phyloP scores from a whole-genome alignment of 2,113 vertebrate genomes.

The Microcebus ravelobensis region DNA sequence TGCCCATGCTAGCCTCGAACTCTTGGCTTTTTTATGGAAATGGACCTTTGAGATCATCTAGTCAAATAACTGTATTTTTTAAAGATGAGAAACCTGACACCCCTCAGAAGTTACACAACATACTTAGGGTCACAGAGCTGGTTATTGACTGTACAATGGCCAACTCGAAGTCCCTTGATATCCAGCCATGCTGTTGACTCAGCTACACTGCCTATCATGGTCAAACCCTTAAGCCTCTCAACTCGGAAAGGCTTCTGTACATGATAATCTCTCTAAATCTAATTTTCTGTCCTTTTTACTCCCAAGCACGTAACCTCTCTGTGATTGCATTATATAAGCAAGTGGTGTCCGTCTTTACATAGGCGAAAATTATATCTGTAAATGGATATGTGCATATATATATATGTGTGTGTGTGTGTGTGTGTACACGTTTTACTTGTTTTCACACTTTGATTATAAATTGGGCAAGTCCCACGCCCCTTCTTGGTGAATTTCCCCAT shows the following conservation, averaged over 20 bases:
- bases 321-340: not conserved
- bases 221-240: not conserved
- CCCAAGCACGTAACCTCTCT: not conserved
- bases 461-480: not conserved
- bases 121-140: not conserved
- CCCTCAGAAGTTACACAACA: not conserved
- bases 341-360: not conserved
- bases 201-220: not conserved
- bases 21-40: not conserved
- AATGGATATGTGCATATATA: not conserved
- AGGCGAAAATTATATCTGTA: not conserved
- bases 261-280: not conserved
- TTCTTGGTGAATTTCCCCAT: not conserved
- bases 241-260: not conserved
- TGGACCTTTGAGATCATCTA: not conserved
- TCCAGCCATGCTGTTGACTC: not conserved
- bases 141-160: not conserved
- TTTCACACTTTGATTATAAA: slow-evolving; percentile 18
- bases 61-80: not conserved
- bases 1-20: too few species aligned
- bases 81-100: not conserved
- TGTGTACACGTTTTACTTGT: not conserved
- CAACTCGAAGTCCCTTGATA: not conserved
- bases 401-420: not conserved
- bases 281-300: not conserved